phyloP scores from a whole-genome alignment of 2,888 invertebrate species.

The Leptopilina drosophilae region DNA sequence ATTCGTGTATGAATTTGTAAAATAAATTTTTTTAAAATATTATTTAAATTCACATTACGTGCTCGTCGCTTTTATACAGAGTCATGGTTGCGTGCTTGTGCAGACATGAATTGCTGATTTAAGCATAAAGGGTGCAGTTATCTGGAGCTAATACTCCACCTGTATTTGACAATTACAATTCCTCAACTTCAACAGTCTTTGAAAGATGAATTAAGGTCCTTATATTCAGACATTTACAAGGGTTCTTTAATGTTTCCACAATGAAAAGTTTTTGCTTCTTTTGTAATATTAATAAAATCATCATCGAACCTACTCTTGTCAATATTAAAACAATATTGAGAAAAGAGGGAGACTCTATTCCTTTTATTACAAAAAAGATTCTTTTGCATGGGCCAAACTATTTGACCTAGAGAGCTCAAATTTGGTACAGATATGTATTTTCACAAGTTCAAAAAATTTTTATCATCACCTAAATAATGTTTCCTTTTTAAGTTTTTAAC shows the following conservation, averaged over 20 bases:
- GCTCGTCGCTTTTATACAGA: background rate
- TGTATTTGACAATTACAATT: background rate
- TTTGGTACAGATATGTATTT: too few relatives aligned
- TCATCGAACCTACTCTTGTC: too few relatives aligned
- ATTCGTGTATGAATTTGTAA: background rate
- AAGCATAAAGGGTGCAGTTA: constrained; percentile 11
- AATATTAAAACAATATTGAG: too few relatives aligned
- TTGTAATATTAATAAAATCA: too few relatives aligned
- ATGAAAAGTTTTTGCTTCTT: background rate
- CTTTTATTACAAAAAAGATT: too few relatives aligned
- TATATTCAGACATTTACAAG: constrained; percentile 1
- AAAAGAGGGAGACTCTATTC: too few relatives aligned
- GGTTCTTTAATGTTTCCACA: background rate
- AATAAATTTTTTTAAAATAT: background rate
- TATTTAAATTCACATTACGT: background rate
- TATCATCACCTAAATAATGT: too few relatives aligned
- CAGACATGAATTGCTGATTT: constrained; percentile 5
- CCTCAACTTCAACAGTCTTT: background rate
- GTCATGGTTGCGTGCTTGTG: constrained; percentile 10
- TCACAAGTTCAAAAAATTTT: too few relatives aligned
- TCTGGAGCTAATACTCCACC: background rate
- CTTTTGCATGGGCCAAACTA: too few relatives aligned
- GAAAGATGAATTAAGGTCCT: constrained; percentile 2
- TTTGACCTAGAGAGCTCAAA: too few relatives aligned
- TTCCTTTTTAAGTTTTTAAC: too few relatives aligned